A percentile compares a stretch with the other conserved stretches of the same genome.
Evolutionary conservation across 2,888 invertebrate genomes (phyloP).

Genomic region (Barypeithes pellucidus): DNA sequence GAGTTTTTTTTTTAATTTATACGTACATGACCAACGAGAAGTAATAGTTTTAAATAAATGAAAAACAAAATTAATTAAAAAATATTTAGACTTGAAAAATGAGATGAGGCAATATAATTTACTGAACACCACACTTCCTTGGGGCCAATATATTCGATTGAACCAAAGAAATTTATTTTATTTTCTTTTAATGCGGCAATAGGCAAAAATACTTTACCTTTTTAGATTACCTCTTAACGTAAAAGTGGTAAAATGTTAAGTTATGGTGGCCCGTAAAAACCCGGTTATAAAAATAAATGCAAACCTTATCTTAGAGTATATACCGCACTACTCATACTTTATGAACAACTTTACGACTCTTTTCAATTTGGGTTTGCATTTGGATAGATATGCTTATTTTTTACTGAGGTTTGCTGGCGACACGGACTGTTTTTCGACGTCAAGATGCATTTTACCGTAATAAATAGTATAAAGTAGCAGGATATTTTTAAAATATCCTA

Average conservation of each 20-base stretch:
- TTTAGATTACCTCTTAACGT: slow-evolving; percentile 27
- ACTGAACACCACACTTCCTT: not conserved
- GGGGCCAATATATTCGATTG: not conserved
- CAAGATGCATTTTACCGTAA: not conserved
- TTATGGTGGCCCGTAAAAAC: slow-evolving; percentile 45
- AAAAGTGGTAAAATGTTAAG: slow-evolving; percentile 45
- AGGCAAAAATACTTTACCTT: slow-evolving; percentile 7
- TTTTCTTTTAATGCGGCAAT: not conserved
- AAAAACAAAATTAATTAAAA: too few species aligned
- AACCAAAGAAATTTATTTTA: slow-evolving; percentile 1
- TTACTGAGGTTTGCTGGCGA: slow-evolving; percentile 44
- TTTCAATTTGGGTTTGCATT: slow-evolving; percentile 50
- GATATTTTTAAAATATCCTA: too few species aligned
- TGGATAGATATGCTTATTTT: slow-evolving; percentile 49
- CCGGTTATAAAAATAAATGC: slow-evolving; percentile 45
- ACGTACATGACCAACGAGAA: too few species aligned
- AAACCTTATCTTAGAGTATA: slow-evolving; percentile 49
- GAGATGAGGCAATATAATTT: too few species aligned
- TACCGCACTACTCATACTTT: slow-evolving; percentile 48
- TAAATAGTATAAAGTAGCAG: not conserved
- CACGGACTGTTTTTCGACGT: slow-evolving; percentile 22
- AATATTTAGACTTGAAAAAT: too few species aligned
- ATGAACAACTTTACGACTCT: slow-evolving; percentile 51
- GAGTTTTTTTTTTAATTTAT: too few species aligned
- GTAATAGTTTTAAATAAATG: too few species aligned